A percentile compares a stretch with the other conserved stretches of the same genome.
Conservation (phyloP, 2,797 vertebrate genomes). For the Sphenodon punctatus region DNA sequence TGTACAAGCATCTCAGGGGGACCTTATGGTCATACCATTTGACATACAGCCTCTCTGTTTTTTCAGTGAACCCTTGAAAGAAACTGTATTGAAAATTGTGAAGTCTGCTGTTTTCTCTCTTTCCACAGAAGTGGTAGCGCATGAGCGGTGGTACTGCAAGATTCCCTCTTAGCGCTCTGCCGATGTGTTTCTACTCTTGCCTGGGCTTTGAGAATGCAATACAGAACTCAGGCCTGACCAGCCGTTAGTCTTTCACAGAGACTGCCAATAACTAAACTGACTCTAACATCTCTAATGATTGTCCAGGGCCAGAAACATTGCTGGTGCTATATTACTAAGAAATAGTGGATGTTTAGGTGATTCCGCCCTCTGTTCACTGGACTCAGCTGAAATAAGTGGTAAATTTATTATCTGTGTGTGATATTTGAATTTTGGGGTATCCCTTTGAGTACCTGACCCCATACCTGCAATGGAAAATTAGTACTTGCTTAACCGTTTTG, state of each 20-base stretch:
- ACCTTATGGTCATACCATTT: fast-evolving
- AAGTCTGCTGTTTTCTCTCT: too few species aligned
- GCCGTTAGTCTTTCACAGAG: too few species aligned
- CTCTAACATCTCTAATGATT: too few species aligned
- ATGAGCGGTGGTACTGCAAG: not conserved
- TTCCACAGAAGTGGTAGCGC: not conserved
- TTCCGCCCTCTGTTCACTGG: not conserved
- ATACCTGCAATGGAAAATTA: too few species aligned
- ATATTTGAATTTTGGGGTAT: too few species aligned
- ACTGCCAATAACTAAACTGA: not conserved
- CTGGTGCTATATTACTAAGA: too few species aligned
- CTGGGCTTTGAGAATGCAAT: fast-evolving
- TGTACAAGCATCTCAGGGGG: not conserved
- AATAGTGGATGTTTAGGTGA: not conserved
- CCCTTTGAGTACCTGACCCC: too few species aligned
- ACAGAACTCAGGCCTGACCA: fast-evolving
- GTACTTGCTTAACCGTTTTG: too few species aligned
- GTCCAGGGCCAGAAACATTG: too few species aligned
- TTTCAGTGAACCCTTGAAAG: not conserved
- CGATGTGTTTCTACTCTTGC: not conserved
- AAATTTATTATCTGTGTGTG: too few species aligned
- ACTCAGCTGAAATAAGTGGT: too few species aligned
- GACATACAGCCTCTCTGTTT: not conserved
- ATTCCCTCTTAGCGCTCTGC: fast-evolving
- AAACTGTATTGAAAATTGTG: not conserved